Evolutionary conservation across 2,888 invertebrate species (phyloP), one percentile per base, ranked within the genome.

Genomic region (Hyposoter didymator): DNA sequence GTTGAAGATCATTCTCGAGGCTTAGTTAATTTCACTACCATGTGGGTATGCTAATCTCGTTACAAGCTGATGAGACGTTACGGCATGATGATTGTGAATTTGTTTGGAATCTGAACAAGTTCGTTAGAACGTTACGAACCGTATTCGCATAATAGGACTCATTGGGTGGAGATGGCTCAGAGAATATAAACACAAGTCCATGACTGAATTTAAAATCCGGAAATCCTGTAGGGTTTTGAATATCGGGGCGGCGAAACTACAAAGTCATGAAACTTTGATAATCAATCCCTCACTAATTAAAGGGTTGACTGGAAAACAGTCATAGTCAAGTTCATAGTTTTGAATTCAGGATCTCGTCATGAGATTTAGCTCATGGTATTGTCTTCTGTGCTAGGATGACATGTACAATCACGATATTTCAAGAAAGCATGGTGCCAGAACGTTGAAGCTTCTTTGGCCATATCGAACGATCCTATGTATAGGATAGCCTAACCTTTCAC

Each of bases 101-200:
- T 52, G 79, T 85, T 83, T 39, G 47, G 70, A 55, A 19, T 14
- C 32, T 52, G 49, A 49, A 72, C 70, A 83, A 75, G 75, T 83
- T 79, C 79, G 79, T 85, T 80, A 80, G 70, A 76, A 76, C 78
- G 76, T 79, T 67, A 79, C 85, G 72, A 75, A 78, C 72, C 43
- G 70, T 82, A 28, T 32, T 59, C 43, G 19, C 52, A 35, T 22
- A 32, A 69, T 66, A 76, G 52, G 70, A 19, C 12, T 45, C 2
- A 32, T n/a, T 17, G 28, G 10, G 64, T 17, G 52, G n/a, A 28
- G 8, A 67, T 45, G 22, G 22, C 22, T 55, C 22, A 55, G 22
- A 22, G 2, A 55, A 12, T 3, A 1, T 22, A 7, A 22, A 55
- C 12, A 28, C 19, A 19, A n/a, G 52, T 22, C 22, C 10, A 55